Percentiles rank a stretch among this genome's conserved stretches.
Conservation (phyloP, 2,797 vertebrate species). For the Sitta carolinensis region DNA sequence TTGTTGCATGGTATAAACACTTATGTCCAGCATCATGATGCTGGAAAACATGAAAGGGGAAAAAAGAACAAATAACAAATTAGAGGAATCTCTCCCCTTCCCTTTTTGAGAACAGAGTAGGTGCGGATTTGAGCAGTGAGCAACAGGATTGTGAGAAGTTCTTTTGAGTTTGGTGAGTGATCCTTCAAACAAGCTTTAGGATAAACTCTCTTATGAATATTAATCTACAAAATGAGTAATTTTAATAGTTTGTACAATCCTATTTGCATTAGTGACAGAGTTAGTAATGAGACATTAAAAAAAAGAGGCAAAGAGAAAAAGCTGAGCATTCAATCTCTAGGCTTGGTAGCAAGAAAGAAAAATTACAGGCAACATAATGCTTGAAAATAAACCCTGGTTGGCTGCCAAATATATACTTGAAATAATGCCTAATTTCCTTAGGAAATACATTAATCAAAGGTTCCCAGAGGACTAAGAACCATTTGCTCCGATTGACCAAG, state of each 20-base stretch:
- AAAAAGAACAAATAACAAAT: not conserved
- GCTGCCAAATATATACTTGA: conserved; percentile 25
- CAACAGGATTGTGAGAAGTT: rapidly evolving
- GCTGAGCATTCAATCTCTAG: not conserved
- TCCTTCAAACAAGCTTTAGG: not conserved
- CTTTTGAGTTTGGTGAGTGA: not conserved
- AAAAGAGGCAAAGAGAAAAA: not conserved
- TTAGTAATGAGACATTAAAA: not conserved
- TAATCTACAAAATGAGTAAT: not conserved
- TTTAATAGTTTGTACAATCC: not conserved
- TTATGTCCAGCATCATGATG: not conserved
- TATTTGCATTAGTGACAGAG: not conserved
- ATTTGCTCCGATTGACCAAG: not conserved
- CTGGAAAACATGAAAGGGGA: not conserved
- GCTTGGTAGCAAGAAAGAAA: not conserved
- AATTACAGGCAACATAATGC: not conserved
- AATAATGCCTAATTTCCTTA: conserved; percentile 32
- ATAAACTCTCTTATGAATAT: not conserved
- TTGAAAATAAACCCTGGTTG: conserved; percentile 13
- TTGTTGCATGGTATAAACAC: not conserved
- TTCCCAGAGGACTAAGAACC: not conserved
- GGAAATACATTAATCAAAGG: conserved; percentile 27
- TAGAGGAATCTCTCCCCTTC: not conserved
- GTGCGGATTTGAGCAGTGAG: not conserved
- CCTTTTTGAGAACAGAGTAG: not conserved